A percentile compares a stretch with the other conserved stretches of the same genome.
Conservation (phyloP, 2,113 vertebrate genomes). For the Callionymus lyra region DNA sequence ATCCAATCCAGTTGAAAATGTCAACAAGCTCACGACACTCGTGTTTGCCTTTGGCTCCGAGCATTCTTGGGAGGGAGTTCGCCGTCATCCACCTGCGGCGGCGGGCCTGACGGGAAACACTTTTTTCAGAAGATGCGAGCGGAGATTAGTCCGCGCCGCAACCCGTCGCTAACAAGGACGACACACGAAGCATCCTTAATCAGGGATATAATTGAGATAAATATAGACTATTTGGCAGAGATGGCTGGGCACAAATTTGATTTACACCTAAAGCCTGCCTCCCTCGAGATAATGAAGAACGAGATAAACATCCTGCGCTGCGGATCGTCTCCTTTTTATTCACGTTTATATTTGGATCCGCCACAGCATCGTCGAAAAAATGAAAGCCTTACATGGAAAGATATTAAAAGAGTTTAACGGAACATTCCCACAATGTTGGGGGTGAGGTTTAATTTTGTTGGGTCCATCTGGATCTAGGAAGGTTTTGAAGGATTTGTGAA, state of each 20-base stretch:
- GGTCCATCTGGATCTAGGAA: too few species aligned
- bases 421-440: too few species aligned
- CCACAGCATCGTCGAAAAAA: background rate
- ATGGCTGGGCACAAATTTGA: constrained; percentile 1
- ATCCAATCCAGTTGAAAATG: constrained; percentile 48
- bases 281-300: constrained; percentile 1
- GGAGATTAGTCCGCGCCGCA: background rate
- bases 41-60: background rate
- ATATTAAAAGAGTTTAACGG: too few species aligned
- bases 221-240: constrained; percentile 4
- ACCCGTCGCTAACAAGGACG: background rate
- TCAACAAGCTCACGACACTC: constrained; percentile 38
- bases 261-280: constrained; percentile 4
- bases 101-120: background rate
- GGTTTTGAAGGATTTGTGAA: too few species aligned
- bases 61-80: background rate
- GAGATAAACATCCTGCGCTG: background rate
- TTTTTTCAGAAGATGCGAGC: background rate
- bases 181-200: constrained; percentile 8
- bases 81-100: background rate
- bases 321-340: background rate
- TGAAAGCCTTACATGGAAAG: too few species aligned
- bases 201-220: constrained; percentile 1
- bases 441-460: too few species aligned
- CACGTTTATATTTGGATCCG: background rate